A percentile compares a stretch with the other conserved stretches of the same genome.
These are phyloP conservation scores for Phasianus colchicus DNA, from an alignment of 2,113 vertebrate genomes.

Conservation along the genomic window DNA sequence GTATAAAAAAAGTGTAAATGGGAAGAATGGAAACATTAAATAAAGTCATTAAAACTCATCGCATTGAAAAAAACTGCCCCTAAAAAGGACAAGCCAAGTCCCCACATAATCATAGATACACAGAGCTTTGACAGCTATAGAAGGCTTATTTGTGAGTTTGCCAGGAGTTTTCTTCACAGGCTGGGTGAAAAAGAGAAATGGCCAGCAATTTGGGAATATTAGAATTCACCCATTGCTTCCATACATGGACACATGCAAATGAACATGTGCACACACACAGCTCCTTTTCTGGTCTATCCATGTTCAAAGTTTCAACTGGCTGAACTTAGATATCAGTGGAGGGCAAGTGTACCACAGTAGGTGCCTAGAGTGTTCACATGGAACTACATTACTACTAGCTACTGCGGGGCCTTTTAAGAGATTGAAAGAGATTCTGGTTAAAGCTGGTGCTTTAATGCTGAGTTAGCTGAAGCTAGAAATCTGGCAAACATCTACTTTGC, in stretches of 20 bases:
- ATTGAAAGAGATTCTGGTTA: neutral
- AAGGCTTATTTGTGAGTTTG: neutral
- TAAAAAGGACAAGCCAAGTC: neutral
- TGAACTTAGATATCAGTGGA: neutral
- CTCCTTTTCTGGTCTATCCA: neutral
- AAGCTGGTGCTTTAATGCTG: neutral
- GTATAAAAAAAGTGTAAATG: neutral
- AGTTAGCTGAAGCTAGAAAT: neutral
- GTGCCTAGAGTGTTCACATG: neutral
- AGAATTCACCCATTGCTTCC: neutral
- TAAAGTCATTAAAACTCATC: neutral
- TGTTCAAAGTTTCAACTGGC: neutral
- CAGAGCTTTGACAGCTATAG: neutral
- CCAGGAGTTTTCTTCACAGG: neutral
- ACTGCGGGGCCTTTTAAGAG: neutral
- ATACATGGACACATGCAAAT: neutral
- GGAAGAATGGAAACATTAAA: neutral
- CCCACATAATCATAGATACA: neutral
- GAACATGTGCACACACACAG: neutral
- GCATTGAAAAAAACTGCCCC: neutral
- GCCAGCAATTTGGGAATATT: neutral
- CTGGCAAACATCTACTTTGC: neutral
- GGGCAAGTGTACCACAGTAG: neutral
- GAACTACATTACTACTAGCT: neutral
- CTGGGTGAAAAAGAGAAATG: neutral